Base-by-base conservation (phyloP, 2,113 vertebrate genomes). In the Penelope pileata region DNA sequence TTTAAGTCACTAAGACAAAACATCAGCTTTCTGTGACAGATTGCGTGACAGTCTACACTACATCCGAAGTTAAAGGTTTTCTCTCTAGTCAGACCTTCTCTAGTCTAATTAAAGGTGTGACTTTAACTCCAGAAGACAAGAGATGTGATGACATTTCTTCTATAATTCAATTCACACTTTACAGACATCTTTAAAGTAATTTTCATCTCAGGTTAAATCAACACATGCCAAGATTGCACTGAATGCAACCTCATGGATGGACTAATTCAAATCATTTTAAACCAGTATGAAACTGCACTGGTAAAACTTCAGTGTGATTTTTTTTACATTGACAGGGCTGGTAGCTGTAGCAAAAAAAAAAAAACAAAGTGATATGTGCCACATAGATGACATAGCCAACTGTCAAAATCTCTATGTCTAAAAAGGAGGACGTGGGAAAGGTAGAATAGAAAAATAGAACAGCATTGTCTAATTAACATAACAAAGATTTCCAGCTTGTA, bases 101-200 rank as follows among this genome's bases (percentile, higher is more conserved):
- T 62, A 30, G 6, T 76, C 93, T 89, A 89, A 91, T 72, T 89
- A 82, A 93, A 95, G 53, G 53, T 62, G 22, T 62, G 48, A 92
- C 82, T 93, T 92, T 67, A 62, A 30, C 40, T 94, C 43, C 45
- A 68, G 30, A 68, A 58, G 80, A 89, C 26, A 53, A 74, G 51
- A 56, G 51, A 51, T 38, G 17, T 26, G 26, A 11, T 64, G 85
- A 76, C 3, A 90, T 91, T 90, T 53, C 69, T 66, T 56, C 48
- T 56, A n/a, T 75, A 79, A 84, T 91, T 76, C 69, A 64, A 7
- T 75, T 82, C 53, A 60, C n/a, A 48, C 53, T 84, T 91, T n/a
- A 62, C 0, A 60, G 69, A 26, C 3, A 60, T 82, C 81, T 93
- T 91, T 88, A 1, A 50, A 80, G n/a, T 69, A 5, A 58, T 91